Evolutionary conservation across 2,888 invertebrate species (phyloP).

Genomic region (Tuberolachnus salignus): DNA sequence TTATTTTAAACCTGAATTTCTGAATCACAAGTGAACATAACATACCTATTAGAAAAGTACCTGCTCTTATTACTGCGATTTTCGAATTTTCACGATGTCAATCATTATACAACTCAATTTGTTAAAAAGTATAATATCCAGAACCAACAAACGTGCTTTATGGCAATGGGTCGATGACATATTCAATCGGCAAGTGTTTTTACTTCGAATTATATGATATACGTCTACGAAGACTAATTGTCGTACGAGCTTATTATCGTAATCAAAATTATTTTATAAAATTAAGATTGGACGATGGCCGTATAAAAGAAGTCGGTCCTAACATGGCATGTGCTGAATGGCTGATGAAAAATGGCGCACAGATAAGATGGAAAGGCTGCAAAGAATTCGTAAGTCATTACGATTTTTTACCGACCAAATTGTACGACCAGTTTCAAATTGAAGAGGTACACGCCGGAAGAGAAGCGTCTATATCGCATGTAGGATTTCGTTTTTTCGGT

Average conservation of each 20-base stretch:
- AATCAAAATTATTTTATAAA: conserved; percentile 10
- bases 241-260: not conserved
- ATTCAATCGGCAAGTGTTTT: conserved; percentile 42
- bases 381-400: conserved; percentile 61
- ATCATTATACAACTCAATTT: not conserved
- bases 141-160: not conserved
- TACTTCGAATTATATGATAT: not conserved
- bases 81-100: conserved; percentile 10
- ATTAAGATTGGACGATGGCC: conserved; percentile 69
- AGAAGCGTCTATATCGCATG: conserved; percentile 66
- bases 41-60: not conserved
- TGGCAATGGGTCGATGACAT: conserved; percentile 50
- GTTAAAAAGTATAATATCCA: not conserved
- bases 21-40: not conserved
- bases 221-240: not conserved
- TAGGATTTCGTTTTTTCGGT: conserved; percentile 80
- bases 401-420: conserved; percentile 70
- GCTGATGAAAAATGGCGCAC: conserved; percentile 88
- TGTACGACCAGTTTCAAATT: conserved; percentile 63
- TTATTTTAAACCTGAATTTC: no score
- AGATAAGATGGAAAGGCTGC: conserved; percentile 72
- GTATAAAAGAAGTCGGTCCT: conserved; percentile 77
- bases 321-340: conserved; percentile 94
- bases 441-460: conserved; percentile 78
- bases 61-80: not conserved